phyloP scores from a whole-genome alignment of 2,888 invertebrate species.

The Blera fallax region DNA sequence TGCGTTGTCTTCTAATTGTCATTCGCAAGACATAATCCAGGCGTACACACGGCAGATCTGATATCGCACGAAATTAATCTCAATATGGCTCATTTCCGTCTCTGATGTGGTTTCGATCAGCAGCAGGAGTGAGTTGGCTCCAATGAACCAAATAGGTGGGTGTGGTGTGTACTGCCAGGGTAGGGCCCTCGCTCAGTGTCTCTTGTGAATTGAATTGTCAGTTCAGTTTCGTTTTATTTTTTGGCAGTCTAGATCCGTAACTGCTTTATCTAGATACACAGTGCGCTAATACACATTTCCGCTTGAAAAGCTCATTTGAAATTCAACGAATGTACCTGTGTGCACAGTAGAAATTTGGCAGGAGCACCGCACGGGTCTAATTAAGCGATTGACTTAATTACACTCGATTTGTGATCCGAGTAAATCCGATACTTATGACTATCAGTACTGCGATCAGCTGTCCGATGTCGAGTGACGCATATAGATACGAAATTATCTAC shows the following conservation, averaged over 20 bases:
- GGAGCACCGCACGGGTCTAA: constrained; percentile 35
- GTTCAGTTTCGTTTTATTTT: neutral
- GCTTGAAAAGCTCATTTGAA: constrained; percentile 9
- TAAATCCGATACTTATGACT: constrained; percentile 40
- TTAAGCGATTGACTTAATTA: constrained; percentile 58
- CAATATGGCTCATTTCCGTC: constrained; percentile 67
- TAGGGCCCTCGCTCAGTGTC: constrained; percentile 17
- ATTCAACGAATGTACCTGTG: constrained; percentile 12
- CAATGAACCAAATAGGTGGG: constrained; percentile 59
- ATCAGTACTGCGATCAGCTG: constrained; percentile 52
- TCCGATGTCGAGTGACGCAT: constrained; percentile 54
- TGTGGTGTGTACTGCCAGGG: constrained; percentile 37
- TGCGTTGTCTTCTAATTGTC: constrained; percentile 64
- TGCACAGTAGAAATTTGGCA: constrained; percentile 3
- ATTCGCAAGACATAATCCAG: constrained; percentile 58
- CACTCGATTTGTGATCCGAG: constrained; percentile 39
- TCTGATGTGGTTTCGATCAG: constrained; percentile 44
- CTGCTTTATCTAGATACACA: neutral
- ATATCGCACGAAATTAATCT: constrained; percentile 68
- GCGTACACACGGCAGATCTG: constrained; percentile 44
- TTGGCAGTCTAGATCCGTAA: constrained; percentile 5
- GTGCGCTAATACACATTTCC: neutral
- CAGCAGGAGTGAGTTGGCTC: constrained; percentile 4
- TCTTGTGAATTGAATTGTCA: neutral
- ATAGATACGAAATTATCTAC: constrained; percentile 55